Conservation (phyloP, 1,140 invertebrate species). For the Drosophila sp. region DNA sequence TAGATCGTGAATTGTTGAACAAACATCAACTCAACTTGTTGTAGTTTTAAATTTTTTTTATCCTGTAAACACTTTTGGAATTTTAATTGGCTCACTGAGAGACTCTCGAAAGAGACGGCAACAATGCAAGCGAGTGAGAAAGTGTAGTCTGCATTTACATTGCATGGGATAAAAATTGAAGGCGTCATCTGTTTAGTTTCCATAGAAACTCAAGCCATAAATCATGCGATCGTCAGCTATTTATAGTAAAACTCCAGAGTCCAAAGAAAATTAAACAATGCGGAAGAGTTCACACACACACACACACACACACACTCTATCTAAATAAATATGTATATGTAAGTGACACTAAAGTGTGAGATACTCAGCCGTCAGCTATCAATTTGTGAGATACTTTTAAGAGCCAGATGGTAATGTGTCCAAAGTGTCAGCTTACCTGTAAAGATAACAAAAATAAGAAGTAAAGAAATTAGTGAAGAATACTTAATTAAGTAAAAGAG, state of each 20-base stretch:
- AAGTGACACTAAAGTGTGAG: constrained; percentile 2
- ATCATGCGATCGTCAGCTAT: constrained; percentile 53
- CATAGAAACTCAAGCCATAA: constrained; percentile 36
- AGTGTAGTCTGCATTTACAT: constrained; percentile 29
- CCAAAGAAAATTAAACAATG: constrained; percentile 20
- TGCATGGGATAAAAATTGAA: constrained; percentile 10
- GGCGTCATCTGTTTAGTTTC: constrained; percentile 42
- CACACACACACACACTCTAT: constrained; percentile 3
- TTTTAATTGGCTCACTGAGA: constrained; percentile 64
- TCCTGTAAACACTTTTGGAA: constrained; percentile 58
- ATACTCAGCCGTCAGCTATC: neutral
- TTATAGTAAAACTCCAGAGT: constrained; percentile 8
- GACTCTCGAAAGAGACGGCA: constrained; percentile 1
- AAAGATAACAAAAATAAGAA: constrained; percentile 8
- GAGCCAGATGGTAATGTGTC: neutral
- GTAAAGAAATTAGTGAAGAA: neutral
- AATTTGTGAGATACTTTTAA: neutral
- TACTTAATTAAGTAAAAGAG: no score
- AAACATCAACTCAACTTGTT: neutral
- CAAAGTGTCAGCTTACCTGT: constrained; percentile 27
- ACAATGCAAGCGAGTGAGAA: neutral
- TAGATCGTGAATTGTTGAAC: constrained; percentile 37
- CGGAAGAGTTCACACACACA: constrained; percentile 43
- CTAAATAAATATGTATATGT: neutral
- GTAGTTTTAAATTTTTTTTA: constrained; percentile 12